Evolutionary conservation across 2,797 vertebrate species (phyloP).

Genomic region (Rhinella marina): DNA sequence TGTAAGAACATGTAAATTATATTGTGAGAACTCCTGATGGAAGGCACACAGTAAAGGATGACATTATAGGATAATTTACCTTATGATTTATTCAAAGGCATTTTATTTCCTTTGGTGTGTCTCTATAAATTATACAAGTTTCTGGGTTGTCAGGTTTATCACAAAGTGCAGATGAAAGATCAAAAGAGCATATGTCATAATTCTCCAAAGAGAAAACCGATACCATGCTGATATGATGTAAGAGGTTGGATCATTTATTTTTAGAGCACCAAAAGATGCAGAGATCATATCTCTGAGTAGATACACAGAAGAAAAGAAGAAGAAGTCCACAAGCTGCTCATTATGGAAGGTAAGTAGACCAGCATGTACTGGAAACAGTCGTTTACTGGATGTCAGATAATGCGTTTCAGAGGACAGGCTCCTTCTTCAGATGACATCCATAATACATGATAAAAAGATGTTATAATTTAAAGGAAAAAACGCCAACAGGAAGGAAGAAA

Average conservation of each 20-base stretch:
- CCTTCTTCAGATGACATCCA: no score
- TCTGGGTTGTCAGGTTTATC: neutral
- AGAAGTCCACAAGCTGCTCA: no score
- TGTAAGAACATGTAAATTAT: neutral
- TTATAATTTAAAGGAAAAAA: no score
- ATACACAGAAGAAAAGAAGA: no score
- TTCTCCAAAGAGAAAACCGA: neutral
- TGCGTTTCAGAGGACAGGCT: no score
- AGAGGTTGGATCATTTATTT: neutral
- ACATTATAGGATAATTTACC: neutral
- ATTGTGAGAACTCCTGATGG: neutral
- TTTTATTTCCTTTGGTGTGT: neutral
- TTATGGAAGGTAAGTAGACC: no score
- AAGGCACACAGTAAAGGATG: neutral
- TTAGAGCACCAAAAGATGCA: neutral
- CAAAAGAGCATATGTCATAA: neutral
- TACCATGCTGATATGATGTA: neutral
- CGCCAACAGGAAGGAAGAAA: no score
- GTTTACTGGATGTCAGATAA: no score
- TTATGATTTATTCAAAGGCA: neutral
- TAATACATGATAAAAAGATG: no score
- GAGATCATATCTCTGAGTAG: neutral
- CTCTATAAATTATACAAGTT: neutral
- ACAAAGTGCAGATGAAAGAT: neutral
- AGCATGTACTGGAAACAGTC: no score